Base-by-base conservation (phyloP, 2,888 invertebrate genomes). In the Bellardia bayeri region DNA sequence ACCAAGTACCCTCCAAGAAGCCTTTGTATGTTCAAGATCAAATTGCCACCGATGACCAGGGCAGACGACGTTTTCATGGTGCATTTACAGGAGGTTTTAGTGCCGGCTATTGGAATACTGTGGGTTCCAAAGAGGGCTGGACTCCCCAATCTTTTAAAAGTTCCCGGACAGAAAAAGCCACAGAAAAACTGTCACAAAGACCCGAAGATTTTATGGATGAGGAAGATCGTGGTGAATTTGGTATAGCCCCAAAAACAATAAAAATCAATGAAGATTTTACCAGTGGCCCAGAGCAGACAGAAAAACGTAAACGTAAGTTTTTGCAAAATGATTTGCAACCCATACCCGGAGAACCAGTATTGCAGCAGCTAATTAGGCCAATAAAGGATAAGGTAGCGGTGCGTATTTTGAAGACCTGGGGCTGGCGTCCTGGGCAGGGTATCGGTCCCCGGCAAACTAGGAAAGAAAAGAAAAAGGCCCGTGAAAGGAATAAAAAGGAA, bases 201-300 rank as follows among this genome's bases (percentile, higher is more conserved):
- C 97, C 98, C 0, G 97, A 98, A 93, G 99, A 99, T 94, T 99
- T 97, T 91, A 99, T 99, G 99, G 99, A 99, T 93, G 98, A 98
- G 13, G 99, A 99, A 93, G 99, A 99, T 93, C 95, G 98, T 37
- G 96, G 98, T 3, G 98, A 98, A 92, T 98, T 97, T 94, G 99
- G 99, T 23, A 98, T 99, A 90, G 99, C 99, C 0, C 99, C 99
- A 0, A 96, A 97, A 88, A 95, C 96, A 1, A 95, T 99, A 86
- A 95, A 96, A 90, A 96, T 98, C 0, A 97, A 96, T 1, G 95
- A 95, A 14, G 97, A 98, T 89, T 99, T 97, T 93, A 95, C 40
- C 90, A 91, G 90, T n/a, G 89, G 87, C 9, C 89, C 88, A 13
- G 89, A 90, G 3, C 88, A 90, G 14, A 89, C 90, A 88, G 89